phyloP scores from a whole-genome alignment of 2,797 vertebrate species.

The Molossus molossus region DNA sequence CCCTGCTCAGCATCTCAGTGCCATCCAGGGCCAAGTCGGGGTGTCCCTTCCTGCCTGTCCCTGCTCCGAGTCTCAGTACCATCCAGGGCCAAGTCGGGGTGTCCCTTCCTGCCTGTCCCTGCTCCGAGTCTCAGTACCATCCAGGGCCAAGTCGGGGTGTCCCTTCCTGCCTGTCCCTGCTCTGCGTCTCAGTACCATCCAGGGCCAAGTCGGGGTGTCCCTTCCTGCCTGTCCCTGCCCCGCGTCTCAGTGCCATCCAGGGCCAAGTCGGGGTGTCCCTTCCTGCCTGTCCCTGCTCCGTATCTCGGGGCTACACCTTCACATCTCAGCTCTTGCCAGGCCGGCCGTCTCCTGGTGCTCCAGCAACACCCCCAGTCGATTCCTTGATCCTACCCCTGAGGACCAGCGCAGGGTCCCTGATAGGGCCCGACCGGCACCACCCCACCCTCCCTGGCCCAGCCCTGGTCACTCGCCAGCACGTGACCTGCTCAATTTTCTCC shows the following conservation, averaged over 20 bases:
- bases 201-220: background rate
- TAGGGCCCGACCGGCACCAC: background rate
- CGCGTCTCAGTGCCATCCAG: too few species aligned
- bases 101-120: too few species aligned
- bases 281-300: background rate
- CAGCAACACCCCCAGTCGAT: too few species aligned
- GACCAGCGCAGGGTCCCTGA: too few species aligned
- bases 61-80: background rate
- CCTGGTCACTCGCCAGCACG: too few species aligned
- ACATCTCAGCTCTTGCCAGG: background rate
- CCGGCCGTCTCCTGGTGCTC: background rate
- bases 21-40: background rate
- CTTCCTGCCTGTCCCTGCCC: too few species aligned
- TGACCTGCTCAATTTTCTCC: background rate
- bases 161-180: too few species aligned
- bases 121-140: too few species aligned
- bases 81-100: background rate
- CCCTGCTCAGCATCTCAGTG: background rate
- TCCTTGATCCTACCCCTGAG: background rate
- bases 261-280: background rate
- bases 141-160: background rate
- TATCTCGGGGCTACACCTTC: background rate
- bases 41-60: too few species aligned
- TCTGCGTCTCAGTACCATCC: background rate
- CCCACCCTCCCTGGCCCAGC: accelerated